Evolutionary conservation across 1,140 invertebrate genomes (phyloP).

Genomic region (Rhagoletis zephyria): DNA sequence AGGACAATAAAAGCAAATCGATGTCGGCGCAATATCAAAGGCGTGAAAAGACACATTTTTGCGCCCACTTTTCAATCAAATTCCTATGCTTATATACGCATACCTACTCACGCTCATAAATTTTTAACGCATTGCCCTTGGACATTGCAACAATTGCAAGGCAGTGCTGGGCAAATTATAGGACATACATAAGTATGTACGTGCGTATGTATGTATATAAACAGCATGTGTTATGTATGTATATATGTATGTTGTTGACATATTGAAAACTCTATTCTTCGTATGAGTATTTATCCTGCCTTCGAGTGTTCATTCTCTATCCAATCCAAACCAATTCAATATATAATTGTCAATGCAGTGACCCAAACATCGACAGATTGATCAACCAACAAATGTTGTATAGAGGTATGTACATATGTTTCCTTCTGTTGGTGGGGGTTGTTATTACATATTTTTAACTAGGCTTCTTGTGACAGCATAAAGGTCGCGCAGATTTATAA

Average conservation of each 20-base stretch:
- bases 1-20: background rate
- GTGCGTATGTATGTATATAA: no score
- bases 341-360: constrained; percentile 39
- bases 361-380: background rate
- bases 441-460: background rate
- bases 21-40: constrained; percentile 41
- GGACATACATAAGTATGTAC: no score
- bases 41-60: constrained; percentile 1
- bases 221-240: no score
- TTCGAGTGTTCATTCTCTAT: background rate
- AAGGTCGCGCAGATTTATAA: constrained; percentile 46
- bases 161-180: background rate
- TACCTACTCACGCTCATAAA: background rate
- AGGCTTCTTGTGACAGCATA: constrained; percentile 8
- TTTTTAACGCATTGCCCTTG: background rate
- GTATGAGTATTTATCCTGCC: background rate
- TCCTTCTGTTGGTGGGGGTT: background rate
- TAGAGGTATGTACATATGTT: constrained; percentile 6
- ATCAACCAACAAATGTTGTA: background rate
- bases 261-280: background rate
- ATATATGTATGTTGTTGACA: constrained; percentile 16
- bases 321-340: constrained; percentile 19
- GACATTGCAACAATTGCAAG: background rate
- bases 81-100: background rate
- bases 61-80: constrained; percentile 3